Percentiles rank a stretch among this genome's conserved stretches.
phyloP scores from a whole-genome alignment of 2,888 invertebrate genomes.

The Dynastes maya region DNA sequence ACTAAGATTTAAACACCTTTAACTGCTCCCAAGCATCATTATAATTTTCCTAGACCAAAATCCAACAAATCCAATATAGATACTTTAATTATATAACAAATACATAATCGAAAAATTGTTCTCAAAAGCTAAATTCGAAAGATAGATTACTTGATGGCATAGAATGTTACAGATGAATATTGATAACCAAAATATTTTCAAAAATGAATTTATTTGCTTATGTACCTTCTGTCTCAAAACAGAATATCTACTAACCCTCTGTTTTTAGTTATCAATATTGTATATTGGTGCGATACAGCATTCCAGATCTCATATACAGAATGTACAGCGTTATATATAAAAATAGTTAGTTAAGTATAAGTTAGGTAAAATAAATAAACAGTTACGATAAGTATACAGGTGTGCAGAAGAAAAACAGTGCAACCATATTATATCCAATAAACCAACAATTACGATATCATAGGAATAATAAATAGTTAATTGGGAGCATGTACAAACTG shows the following conservation, averaged over 20 bases:
- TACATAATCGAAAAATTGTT: too few relatives aligned
- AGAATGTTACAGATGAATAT: too few relatives aligned
- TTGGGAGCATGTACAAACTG: not conserved
- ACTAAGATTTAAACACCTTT: too few relatives aligned
- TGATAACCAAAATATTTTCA: not conserved
- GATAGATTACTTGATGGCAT: too few relatives aligned
- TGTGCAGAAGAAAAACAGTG: conserved; percentile 26
- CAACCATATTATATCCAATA: conserved; percentile 12
- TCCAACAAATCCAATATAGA: too few relatives aligned
- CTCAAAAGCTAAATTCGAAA: too few relatives aligned
- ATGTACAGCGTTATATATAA: conserved; percentile 19
- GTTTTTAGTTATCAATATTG: too few relatives aligned
- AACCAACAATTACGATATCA: conserved; percentile 14
- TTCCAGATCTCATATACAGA: not conserved
- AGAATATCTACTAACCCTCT: too few relatives aligned
- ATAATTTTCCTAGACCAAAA: too few relatives aligned
- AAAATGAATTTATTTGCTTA: not conserved
- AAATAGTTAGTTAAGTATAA: not conserved
- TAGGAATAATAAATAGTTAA: not conserved
- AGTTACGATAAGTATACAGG: conserved; percentile 21
- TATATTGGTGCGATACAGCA: conserved; percentile 6
- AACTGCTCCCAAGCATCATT: too few relatives aligned
- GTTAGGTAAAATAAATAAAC: not conserved
- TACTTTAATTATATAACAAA: too few relatives aligned
- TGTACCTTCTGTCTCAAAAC: too few relatives aligned